phyloP scores from a whole-genome alignment of 2,797 vertebrate species.

The Margarornis squamiger region DNA sequence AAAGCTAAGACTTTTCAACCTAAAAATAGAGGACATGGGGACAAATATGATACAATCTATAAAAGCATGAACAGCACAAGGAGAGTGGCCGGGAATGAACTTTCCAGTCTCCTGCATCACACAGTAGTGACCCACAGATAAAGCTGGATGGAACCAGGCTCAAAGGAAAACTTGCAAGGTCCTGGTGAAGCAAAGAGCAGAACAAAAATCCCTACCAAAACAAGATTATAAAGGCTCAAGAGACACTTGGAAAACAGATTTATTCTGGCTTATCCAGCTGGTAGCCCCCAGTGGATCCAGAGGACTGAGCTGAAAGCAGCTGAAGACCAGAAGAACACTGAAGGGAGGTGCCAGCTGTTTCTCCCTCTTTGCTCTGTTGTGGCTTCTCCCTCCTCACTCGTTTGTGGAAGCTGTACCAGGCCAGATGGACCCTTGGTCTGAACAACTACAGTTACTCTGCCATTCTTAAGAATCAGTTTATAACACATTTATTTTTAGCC shows the following conservation, averaged over 20 bases:
- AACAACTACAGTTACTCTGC: not conserved
- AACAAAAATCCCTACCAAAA: not conserved
- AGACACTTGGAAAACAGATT: not conserved
- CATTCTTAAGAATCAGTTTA: not conserved
- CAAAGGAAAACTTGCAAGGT: rapidly evolving
- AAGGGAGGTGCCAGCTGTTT: not conserved
- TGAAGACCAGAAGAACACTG: not conserved
- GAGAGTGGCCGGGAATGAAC: not conserved
- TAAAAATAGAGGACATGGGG: not conserved
- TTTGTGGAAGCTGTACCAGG: not conserved
- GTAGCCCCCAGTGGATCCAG: not conserved
- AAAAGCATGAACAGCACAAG: not conserved
- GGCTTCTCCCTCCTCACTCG: not conserved
- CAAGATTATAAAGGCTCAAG: not conserved
- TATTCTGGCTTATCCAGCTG: not conserved
- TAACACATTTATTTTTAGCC: not conserved
- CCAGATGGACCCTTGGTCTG: not conserved
- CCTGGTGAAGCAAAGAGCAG: not conserved
- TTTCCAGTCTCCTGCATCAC: not conserved
- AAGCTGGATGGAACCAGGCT: not conserved
- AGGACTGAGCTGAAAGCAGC: not conserved
- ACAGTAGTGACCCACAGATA: rapidly evolving
- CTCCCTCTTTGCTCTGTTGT: not conserved
- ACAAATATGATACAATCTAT: rapidly evolving
- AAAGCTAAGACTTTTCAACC: not conserved